Percentiles rank a stretch among this genome's conserved stretches.
These are phyloP conservation scores for Microchrysa polita DNA, from an alignment of 2,888 invertebrate species.

Conservation along the genomic window DNA sequence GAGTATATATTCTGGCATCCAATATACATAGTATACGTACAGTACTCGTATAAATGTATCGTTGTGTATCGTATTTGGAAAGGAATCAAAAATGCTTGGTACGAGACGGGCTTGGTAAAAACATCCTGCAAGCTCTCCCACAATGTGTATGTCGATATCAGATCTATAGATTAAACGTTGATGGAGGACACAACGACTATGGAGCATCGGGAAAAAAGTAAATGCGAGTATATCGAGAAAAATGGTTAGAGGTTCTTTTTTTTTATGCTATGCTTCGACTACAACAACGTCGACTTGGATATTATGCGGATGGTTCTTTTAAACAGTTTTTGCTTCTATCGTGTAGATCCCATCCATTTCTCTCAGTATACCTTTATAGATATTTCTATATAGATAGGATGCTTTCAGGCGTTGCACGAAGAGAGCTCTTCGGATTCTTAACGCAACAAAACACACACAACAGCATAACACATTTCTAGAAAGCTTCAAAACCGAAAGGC, in stretches of 20 bases:
- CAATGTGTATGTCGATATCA: background rate
- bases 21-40: too few relatives aligned
- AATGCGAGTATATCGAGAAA: background rate
- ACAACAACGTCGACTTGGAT: background rate
- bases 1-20: background rate
- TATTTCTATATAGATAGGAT: background rate
- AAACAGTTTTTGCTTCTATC: background rate
- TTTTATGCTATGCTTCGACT: background rate
- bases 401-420: too few relatives aligned
- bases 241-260: slow-evolving; percentile 4
- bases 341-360: background rate
- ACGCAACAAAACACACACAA: background rate
- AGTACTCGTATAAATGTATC: background rate
- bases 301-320: slow-evolving; percentile 12
- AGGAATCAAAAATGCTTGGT: slow-evolving; percentile 34
- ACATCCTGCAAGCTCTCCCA: background rate
- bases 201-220: background rate
- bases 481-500: slow-evolving; percentile 27
- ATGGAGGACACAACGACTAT: slow-evolving; percentile 12
- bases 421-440: background rate
- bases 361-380: background rate
- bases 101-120: background rate
- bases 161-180: slow-evolving; percentile 32
- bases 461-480: background rate
- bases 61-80: background rate